Base-by-base conservation (phyloP, 2,888 invertebrate genomes). In the Ariolimax columbianus region DNA sequence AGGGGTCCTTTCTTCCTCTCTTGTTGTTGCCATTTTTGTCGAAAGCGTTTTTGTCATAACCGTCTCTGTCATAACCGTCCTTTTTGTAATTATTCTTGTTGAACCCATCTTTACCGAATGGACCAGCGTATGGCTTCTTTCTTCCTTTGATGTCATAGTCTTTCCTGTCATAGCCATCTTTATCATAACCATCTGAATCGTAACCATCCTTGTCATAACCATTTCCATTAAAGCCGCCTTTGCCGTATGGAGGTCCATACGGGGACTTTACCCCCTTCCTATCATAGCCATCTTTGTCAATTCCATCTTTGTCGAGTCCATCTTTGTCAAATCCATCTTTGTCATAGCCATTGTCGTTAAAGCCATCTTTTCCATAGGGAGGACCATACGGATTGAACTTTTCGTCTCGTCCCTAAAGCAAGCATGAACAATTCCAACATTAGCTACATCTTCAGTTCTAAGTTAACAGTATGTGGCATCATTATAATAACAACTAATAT, bases 311-410 rank as follows among this genome's bases (percentile, higher is more conserved):
- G 23, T 79, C 63, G 47, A 40, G 68, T 17, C 79, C 63, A 79
- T 79, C 66, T 47, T 33, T 80, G 85, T 86, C 81, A 86, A 87
- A 63, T 2, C 79, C 79, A 68, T 79, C 43, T 79, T 79, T 66
- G 43, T 79, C 43, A 68, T 66, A 79, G 33, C 79, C 78, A 51
- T 75, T 30, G 0, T 75, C 75, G 33, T 75, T 47, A 73, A 59
- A n/a, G 77, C 84, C 75, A 81, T 70, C 84, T 77, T 38, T 87
- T n/a, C 38, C 79, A 66, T 66, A 79, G 33, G 79, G 79, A 30
- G 75, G 75, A 33, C 63, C 59, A n/a, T 79, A 75, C 17, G 75
- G 75, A 36, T 75, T 75, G 75, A 51, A 75, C 23, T 51, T 40
- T 23, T 9, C 40, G 26, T 43, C 6, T 23, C 19, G 47, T 33